Evolutionary conservation across 2,113 vertebrate genomes (phyloP).

Genomic region (Puma concolor): DNA sequence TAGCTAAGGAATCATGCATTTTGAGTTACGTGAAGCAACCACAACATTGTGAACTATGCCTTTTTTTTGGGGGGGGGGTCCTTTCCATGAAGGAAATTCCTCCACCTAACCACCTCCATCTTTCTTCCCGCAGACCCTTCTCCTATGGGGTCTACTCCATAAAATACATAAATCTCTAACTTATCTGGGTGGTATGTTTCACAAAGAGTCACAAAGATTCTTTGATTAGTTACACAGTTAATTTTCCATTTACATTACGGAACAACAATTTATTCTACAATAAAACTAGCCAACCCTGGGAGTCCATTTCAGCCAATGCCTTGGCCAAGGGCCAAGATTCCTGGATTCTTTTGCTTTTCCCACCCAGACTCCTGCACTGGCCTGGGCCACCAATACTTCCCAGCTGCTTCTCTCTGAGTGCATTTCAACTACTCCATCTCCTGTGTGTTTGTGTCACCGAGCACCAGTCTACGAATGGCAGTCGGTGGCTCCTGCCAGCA

Average conservation of each 20-base stretch:
- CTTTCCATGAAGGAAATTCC: constrained; percentile 68
- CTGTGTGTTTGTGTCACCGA: neutral
- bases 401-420: neutral
- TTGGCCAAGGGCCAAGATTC: constrained; percentile 45
- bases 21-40: constrained; percentile 67
- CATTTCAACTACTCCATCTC: neutral
- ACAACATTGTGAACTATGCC: constrained; percentile 51
- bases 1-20: constrained; percentile 62
- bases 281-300: constrained; percentile 76
- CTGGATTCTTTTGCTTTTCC: constrained; percentile 43
- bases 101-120: neutral
- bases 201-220: constrained; percentile 74
- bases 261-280: constrained; percentile 79
- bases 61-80: constrained; percentile 67
- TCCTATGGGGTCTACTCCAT: neutral
- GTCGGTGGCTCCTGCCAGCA: neutral
- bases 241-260: constrained; percentile 84
- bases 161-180: constrained; percentile 80
- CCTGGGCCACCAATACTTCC: neutral
- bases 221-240: constrained; percentile 82
- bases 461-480: neutral
- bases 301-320: constrained; percentile 54
- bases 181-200: constrained; percentile 81
- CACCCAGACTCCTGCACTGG: neutral
- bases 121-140: neutral